A percentile compares a stretch with the other conserved stretches of the same genome.
Conservation (phyloP, 1,140 invertebrate species). For the Drosophila carrolli region DNA sequence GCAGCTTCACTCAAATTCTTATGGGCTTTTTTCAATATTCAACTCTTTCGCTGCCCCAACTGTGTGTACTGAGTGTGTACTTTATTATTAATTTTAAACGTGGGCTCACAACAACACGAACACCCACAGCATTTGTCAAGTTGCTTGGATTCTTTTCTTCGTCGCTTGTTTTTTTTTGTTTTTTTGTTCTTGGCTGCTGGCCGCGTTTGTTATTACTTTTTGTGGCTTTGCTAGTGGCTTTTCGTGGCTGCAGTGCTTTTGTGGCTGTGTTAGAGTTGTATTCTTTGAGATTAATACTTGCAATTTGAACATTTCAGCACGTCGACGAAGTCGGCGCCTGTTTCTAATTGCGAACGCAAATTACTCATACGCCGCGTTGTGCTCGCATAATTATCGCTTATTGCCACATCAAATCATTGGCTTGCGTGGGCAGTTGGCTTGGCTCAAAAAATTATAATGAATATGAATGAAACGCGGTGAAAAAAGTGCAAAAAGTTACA, state of each 20-base stretch:
- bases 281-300: conserved; percentile 71
- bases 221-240: conserved; percentile 53
- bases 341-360: conserved; percentile 74
- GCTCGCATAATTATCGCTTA: conserved; percentile 77
- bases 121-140: conserved; percentile 78
- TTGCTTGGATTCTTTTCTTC: conserved; percentile 61
- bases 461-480: conserved; percentile 13
- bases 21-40: conserved; percentile 48
- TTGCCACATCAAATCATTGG: conserved; percentile 51
- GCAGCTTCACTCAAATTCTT: conserved; percentile 57
- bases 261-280: conserved; percentile 19
- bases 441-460: conserved; percentile 37
- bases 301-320: conserved; percentile 77
- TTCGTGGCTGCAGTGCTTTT: conserved; percentile 21
- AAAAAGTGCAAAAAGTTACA: too few relatives aligned
- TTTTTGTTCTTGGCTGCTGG: conserved; percentile 43
- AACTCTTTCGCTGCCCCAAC: conserved; percentile 55
- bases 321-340: conserved; percentile 62
- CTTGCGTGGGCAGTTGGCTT: conserved; percentile 54
- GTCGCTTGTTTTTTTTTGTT: conserved; percentile 14
- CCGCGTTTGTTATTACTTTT: conserved; percentile 75
- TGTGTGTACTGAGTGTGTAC: conserved; percentile 50
- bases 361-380: conserved; percentile 79
- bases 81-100: conserved; percentile 79
- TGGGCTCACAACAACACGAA: conserved; percentile 65